phyloP scores from a whole-genome alignment of 1,140 invertebrate species.

The Halictus rubicundus region DNA sequence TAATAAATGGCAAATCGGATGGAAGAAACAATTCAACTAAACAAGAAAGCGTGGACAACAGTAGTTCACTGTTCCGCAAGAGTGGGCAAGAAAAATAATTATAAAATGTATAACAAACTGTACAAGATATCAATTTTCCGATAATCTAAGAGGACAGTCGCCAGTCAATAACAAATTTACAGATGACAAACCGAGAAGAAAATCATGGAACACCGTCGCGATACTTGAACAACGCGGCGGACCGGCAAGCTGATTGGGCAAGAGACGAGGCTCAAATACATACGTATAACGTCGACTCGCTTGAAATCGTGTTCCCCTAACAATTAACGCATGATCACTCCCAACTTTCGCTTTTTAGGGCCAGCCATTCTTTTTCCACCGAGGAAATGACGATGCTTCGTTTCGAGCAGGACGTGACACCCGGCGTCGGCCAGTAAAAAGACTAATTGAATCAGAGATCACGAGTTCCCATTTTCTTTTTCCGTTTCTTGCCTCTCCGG shows the following conservation, averaged over 20 bases:
- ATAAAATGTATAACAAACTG: too few relatives aligned
- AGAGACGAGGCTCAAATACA: constrained; percentile 20
- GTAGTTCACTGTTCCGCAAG: too few relatives aligned
- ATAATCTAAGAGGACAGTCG: not conserved
- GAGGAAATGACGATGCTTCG: constrained; percentile 62
- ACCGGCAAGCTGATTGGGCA: constrained; percentile 27
- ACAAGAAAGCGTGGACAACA: too few relatives aligned
- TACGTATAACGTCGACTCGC: constrained; percentile 51
- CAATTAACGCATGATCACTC: constrained; percentile 59
- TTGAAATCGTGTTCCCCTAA: constrained; percentile 40
- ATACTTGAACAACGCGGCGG: not conserved
- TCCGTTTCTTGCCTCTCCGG: not conserved
- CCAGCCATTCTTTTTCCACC: not conserved
- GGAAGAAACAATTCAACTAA: too few relatives aligned
- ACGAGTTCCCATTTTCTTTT: not conserved
- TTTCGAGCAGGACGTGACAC: constrained; percentile 57
- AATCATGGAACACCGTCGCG: not conserved
- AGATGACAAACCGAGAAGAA: not conserved
- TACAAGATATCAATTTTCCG: too few relatives aligned
- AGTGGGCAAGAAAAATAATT: too few relatives aligned
- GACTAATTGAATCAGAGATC: constrained; percentile 18
- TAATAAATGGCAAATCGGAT: too few relatives aligned
- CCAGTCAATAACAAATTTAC: not conserved
- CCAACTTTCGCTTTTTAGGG: constrained; percentile 41
- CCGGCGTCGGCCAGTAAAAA: not conserved